Conservation (phyloP, 2,797 vertebrate species). For the Lagorchestes hirsutus region DNA sequence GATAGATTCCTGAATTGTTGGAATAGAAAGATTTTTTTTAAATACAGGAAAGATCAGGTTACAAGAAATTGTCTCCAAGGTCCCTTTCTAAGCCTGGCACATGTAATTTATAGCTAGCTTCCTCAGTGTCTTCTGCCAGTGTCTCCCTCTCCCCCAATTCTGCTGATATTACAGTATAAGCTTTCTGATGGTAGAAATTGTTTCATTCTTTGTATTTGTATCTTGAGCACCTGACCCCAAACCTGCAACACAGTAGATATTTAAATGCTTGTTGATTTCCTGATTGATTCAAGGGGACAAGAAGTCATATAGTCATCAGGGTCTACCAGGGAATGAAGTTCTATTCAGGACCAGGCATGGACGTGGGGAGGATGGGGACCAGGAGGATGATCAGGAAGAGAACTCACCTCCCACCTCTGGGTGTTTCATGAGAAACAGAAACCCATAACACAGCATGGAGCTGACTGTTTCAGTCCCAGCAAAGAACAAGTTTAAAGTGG, state of each 20-base stretch:
- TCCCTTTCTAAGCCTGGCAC: not conserved
- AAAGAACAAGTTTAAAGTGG: conserved; percentile 73
- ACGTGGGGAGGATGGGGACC: not conserved
- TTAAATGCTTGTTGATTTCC: not conserved
- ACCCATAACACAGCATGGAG: conserved; percentile 76
- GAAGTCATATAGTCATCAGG: not conserved
- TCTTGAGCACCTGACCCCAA: not conserved
- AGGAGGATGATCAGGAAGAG: too few relatives aligned
- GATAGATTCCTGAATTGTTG: too few relatives aligned
- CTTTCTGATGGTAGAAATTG: not conserved
- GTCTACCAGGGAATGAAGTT: not conserved
- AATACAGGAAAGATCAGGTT: not conserved
- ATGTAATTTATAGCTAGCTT: not conserved
- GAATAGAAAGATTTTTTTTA: too few relatives aligned
- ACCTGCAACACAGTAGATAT: not conserved
- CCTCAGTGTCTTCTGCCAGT: not conserved
- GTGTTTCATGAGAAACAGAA: conserved; percentile 79
- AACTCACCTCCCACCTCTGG: conserved; percentile 79
- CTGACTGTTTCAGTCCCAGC: conserved; percentile 81
- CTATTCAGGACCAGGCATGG: not conserved
- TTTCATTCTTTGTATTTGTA: not conserved
- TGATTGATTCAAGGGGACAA: not conserved
- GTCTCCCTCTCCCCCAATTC: not conserved
- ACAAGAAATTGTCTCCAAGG: not conserved
- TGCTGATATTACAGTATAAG: not conserved